A percentile compares a stretch with the other conserved stretches of the same genome.
phyloP scores from a whole-genome alignment of 64 coral and sea anemone species.

The Pocillopora damicornis region DNA sequence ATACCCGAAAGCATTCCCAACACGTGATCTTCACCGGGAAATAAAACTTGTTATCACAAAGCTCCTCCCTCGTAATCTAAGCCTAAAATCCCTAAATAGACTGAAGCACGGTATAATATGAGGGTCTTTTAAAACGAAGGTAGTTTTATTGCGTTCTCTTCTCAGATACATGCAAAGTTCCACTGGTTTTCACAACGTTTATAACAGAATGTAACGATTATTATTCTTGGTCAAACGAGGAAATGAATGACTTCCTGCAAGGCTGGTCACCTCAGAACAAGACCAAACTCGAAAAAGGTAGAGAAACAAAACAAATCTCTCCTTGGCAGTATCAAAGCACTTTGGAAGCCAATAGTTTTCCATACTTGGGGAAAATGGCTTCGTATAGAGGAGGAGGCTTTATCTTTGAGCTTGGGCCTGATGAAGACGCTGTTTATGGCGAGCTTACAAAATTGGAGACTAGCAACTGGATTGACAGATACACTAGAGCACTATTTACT shows the following conservation, averaged over 20 bases:
- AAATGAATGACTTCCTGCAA: slow-evolving; percentile 34
- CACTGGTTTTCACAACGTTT: slow-evolving; percentile 22
- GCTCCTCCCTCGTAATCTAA: no score
- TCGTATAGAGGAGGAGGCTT: slow-evolving; percentile 81
- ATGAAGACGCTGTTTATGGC: slow-evolving; percentile 8
- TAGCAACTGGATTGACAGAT: slow-evolving; percentile 67
- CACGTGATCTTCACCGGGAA: no score
- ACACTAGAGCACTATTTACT: slow-evolving; percentile 71
- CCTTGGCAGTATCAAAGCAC: slow-evolving; percentile 68
- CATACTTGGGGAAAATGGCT: slow-evolving; percentile 74
- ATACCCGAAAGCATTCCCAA: no score
- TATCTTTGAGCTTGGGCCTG: slow-evolving; percentile 60
- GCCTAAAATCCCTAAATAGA: background rate
- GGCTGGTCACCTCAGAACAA: slow-evolving; percentile 41
- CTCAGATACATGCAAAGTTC: slow-evolving; percentile 68
- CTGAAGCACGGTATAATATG: background rate
- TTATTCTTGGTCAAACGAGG: slow-evolving; percentile 77
- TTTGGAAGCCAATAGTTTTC: slow-evolving; percentile 60
- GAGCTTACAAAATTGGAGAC: background rate
- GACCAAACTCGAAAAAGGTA: background rate
- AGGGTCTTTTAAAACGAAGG: background rate
- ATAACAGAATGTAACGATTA: slow-evolving; percentile 60
- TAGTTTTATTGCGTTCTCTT: background rate
- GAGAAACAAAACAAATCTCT: background rate
- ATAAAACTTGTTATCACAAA: no score